Base-by-base conservation (phyloP, 2,797 vertebrate species). In the Sebastes oblongus region DNA sequence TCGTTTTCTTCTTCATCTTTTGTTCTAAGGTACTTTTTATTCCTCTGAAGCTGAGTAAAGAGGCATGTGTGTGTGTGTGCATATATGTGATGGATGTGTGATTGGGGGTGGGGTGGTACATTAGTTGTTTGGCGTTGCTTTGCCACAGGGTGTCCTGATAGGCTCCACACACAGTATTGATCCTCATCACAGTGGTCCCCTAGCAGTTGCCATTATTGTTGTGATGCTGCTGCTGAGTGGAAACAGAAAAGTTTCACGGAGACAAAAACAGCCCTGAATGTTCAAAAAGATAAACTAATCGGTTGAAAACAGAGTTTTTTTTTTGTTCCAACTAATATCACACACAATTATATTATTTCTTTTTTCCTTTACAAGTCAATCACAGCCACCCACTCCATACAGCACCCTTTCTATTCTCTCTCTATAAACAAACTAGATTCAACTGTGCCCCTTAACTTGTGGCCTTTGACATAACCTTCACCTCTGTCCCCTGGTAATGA, bases 381-480 rank as follows among this genome's bases (percentile, higher is more conserved):
- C 24, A 70, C 36, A 68, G 71, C 20, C 22, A 6, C 32, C 60
- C 27, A 11, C 54, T 64, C 70, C 22, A 24, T 56, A 73, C 24
- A 46, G 58, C 20, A 78, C 16, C 72, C 67, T 56, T 72, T 54
- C 25, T 66, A 66, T 73, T 78, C 27, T 66, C 62, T 82, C 62
- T 80, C 25, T 72, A 66, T 80, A 83, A 89, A 87, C 85, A 88
- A 87, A 90, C 81, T 52, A 66, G 68, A 75, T 82, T 90, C 83
- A 87, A 84, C 79, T 84, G 60, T 89, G 69, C 62, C 85, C 88
- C 83, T 66, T 89, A 88, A 89, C 82, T 86, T 29, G 22, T 77
- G 74, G 82, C 82, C 78, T 87, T 82, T 89, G 87, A 91, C 90
- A 88, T 81, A 72, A 83, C 71, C 82, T 36, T 81, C 75, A 85